Evolutionary conservation across 2,888 invertebrate genomes (phyloP).

Genomic region (Eremobia ochroleuca): DNA sequence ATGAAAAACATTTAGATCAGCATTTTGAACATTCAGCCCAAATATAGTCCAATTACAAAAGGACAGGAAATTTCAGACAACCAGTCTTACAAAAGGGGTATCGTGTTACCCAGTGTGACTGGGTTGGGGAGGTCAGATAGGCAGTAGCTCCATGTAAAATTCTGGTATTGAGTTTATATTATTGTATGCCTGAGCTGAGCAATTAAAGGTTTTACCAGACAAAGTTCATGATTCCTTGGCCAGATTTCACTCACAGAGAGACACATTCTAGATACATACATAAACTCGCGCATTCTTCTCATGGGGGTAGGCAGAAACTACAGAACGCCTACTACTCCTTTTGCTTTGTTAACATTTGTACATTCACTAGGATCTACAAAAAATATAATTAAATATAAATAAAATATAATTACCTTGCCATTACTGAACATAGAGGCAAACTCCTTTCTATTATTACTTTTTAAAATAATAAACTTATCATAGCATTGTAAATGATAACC

Average conservation of each 20-base stretch:
- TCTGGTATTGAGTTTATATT: neutral
- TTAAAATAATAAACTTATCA: conserved; percentile 31
- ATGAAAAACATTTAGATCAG: neutral
- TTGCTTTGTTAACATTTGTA: neutral
- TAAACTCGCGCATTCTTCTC: neutral
- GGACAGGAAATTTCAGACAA: neutral
- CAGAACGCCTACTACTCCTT: neutral
- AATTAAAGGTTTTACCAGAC: neutral
- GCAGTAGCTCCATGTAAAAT: neutral
- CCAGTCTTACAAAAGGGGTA: neutral
- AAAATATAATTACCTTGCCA: conserved; percentile 26
- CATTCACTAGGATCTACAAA: neutral
- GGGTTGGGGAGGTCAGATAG: no score
- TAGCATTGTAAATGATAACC: conserved; percentile 39
- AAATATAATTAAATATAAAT: neutral
- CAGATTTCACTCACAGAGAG: neutral
- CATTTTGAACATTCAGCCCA: neutral
- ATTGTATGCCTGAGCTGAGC: neutral
- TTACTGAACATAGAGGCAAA: conserved; percentile 36
- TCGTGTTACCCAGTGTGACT: neutral
- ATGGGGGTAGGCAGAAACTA: neutral
- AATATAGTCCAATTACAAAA: neutral
- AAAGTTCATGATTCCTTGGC: no score
- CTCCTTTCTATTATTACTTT: conserved; percentile 41
- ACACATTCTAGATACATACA: neutral